These are phyloP conservation scores for Dasypolia templi DNA, from an alignment of 2,888 invertebrate genomes.

Conservation along the genomic window DNA sequence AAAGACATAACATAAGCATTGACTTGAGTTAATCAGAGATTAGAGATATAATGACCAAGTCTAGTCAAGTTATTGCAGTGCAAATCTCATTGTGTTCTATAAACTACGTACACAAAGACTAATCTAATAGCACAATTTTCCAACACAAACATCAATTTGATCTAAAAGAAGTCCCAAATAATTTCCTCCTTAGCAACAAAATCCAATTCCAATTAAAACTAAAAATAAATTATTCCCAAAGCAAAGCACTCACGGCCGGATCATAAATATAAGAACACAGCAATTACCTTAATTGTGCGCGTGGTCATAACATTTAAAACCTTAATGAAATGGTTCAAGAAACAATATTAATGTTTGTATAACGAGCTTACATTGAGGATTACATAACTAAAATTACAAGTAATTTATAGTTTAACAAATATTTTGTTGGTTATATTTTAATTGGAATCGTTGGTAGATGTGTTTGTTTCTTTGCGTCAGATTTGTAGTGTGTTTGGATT, in stretches of 20 bases:
- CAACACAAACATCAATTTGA: conserved; percentile 13
- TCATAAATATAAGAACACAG: conserved; percentile 57
- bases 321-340: conserved; percentile 59
- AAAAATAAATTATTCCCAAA: conserved; percentile 47
- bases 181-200: conserved; percentile 5
- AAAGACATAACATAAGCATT: too few relatives aligned
- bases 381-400: conserved; percentile 72
- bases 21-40: not conserved
- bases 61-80: not conserved
- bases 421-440: conserved; percentile 58
- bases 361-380: conserved; percentile 68
- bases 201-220: conserved; percentile 49
- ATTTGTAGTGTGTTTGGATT: conserved; percentile 17
- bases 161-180: conserved; percentile 7
- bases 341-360: conserved; percentile 66
- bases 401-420: conserved; percentile 74
- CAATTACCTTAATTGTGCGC: conserved; percentile 56
- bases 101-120: not conserved
- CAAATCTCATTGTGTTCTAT: not conserved
- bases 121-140: conserved; percentile 10
- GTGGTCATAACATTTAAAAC: conserved; percentile 58
- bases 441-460: conserved; percentile 54
- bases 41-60: not conserved
- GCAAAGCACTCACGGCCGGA: conserved; percentile 36
- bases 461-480: conserved; percentile 30